Evolutionary conservation across 1,140 invertebrate genomes (phyloP).

Genomic region (Macrobrachium rosenbergii): DNA sequence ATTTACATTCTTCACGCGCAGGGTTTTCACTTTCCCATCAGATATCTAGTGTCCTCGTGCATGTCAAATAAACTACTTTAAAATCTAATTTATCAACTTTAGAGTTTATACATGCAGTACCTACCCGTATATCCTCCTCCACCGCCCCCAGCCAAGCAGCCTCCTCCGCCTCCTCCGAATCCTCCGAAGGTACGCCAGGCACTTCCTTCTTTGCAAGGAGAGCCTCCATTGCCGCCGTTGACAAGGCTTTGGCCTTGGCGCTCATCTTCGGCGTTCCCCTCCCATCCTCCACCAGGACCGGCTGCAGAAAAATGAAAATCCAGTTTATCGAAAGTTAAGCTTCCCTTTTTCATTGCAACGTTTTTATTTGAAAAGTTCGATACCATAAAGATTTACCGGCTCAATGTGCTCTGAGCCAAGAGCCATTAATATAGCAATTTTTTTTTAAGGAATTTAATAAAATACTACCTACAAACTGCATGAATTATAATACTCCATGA

Average conservation of each 20-base stretch:
- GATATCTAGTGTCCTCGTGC: no score
- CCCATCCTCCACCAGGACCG: slow-evolving; percentile 65
- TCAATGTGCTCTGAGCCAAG: no score
- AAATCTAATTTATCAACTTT: neutral
- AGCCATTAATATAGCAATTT: no score
- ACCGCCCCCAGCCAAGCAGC: slow-evolving; percentile 66
- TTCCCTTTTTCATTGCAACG: no score
- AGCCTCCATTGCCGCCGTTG: slow-evolving; percentile 54
- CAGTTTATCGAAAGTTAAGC: neutral
- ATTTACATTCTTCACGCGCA: no score
- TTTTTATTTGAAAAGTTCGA: no score
- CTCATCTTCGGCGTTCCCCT: slow-evolving; percentile 39
- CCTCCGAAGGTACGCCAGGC: slow-evolving; percentile 62
- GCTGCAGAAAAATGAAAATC: neutral
- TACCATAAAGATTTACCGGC: no score
- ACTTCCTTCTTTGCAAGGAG: slow-evolving; percentile 31
- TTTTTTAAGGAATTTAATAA: no score
- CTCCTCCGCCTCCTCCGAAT: slow-evolving; percentile 66
- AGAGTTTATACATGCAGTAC: neutral
- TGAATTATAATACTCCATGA: no score
- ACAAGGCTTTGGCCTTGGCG: slow-evolving; percentile 43
- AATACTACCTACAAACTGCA: no score
- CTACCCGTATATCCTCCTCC: slow-evolving; percentile 66
- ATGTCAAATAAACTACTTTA: neutral
- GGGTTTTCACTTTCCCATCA: no score